Base-by-base conservation (phyloP, 2,113 vertebrate genomes). In the Hydrochoerus hydrochaeris region DNA sequence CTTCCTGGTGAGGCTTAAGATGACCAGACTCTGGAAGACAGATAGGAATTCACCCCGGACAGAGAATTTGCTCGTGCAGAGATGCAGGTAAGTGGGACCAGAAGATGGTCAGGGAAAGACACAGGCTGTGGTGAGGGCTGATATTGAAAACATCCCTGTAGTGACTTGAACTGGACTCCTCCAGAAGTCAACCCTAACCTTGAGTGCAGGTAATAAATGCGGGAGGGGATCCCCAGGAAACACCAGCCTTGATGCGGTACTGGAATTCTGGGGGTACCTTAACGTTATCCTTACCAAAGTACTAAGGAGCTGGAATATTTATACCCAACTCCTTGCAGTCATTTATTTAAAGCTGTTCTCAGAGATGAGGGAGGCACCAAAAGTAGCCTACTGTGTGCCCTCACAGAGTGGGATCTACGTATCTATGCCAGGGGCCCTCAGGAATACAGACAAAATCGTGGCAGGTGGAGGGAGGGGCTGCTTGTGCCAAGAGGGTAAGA, bases 381-480 rank as follows among this genome's bases (percentile, higher is more conserved):
- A 11, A 32, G 46, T 30, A 28, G 32, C 9, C 91, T 52, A 12
- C 0, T 26, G 14, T 35, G 20, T 85, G 35, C 65, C 44, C 12
- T 49, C 38, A 20, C 30, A 38, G 52, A 13, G 11, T 3, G 10
- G 30, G 1, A 22, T 69, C 16, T 35, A 46, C 20, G 73, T 49
- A 60, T 12, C 52, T 32, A 35, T 16, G 14, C 49, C 19, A 57
- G 26, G 0, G 69, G 2, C 32, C 11, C 32, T 65, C n/a, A 20
- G 28, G 46, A 30, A 84, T 0, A 1, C 28, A 35, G 49, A 52
- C 0, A 1, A 69, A 26, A 10, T 28, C 0, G 4, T 2, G 3
- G 80, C 41, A 85, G 71, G 41, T 8, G 2, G 22, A 75, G 8
- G 49, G 7, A 2, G 0, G 46, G 49, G 19, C 32, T 83, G 3